Evolutionary conservation across 37 sponge, comb jelly and placozoan genomes (phyloP).

Genomic region (Hormiphora californensis): DNA sequence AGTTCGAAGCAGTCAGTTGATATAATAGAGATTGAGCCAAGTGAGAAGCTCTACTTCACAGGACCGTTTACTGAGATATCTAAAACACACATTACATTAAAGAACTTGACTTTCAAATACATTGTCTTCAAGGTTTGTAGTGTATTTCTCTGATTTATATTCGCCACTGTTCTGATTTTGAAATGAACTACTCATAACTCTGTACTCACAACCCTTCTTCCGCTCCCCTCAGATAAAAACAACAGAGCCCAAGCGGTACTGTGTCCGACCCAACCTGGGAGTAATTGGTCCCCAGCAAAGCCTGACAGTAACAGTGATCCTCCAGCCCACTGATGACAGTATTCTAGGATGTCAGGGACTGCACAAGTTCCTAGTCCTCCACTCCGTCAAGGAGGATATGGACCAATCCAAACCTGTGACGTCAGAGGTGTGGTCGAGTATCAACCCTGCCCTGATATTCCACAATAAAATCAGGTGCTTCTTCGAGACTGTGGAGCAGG

Average conservation of each 20-base stretch:
- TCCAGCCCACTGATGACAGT: constrained; percentile 10
- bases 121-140: constrained; percentile 31
- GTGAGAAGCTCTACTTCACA: neutral
- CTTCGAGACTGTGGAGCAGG: neutral
- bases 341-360: neutral
- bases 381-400: neutral
- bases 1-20: too few species aligned
- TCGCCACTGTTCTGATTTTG: too few species aligned
- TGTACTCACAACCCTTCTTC: neutral
- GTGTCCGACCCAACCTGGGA: constrained; percentile 73
- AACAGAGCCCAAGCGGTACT: constrained; percentile 72
- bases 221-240: constrained; percentile 70
- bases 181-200: too few species aligned
- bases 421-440: neutral
- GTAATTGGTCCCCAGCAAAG: constrained; percentile 55
- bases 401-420: neutral
- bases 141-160: too few species aligned
- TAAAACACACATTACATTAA: neutral
- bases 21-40: too few species aligned
- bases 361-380: constrained; percentile 16
- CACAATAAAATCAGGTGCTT: constrained; percentile 18
- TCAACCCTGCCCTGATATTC: neutral
- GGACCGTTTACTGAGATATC: constrained; percentile 38
- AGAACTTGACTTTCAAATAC: neutral
- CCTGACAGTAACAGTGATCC: constrained; percentile 54